Conservation (phyloP, 1,140 invertebrate genomes). For the Temnothorax longispinosus region DNA sequence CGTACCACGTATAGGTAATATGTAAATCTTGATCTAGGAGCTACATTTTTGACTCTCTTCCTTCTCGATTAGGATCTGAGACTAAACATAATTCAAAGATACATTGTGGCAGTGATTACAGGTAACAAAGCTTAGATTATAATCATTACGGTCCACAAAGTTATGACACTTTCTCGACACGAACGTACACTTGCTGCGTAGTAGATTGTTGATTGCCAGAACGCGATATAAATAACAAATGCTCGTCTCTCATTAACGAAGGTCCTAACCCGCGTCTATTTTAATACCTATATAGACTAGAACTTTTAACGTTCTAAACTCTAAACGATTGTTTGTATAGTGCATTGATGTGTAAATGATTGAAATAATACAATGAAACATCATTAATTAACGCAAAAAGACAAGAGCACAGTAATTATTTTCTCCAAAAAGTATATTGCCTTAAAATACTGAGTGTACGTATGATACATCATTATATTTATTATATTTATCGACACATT, state of each 20-base stretch:
- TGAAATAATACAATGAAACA: background rate
- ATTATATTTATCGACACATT: background rate
- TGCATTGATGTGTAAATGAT: background rate
- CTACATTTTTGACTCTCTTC: slow-evolving; percentile 34
- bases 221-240: slow-evolving; percentile 57
- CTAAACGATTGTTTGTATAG: slow-evolving; percentile 6
- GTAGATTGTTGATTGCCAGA: slow-evolving; percentile 21
- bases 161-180: slow-evolving; percentile 49
- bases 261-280: slow-evolving; percentile 16
- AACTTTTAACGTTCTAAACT: slow-evolving; percentile 18
- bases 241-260: slow-evolving; percentile 8
- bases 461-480: too few species aligned
- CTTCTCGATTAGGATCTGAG: slow-evolving; percentile 36
- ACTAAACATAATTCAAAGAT: slow-evolving; percentile 54
- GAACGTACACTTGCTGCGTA: slow-evolving; percentile 46
- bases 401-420: background rate
- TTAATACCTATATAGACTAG: slow-evolving; percentile 19
- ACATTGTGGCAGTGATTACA: slow-evolving; percentile 49
- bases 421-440: background rate
- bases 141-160: slow-evolving; percentile 39
- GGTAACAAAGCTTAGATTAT: slow-evolving; percentile 49
- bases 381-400: background rate
- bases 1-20: background rate
- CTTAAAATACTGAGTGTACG: background rate
- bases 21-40: slow-evolving; percentile 18